Base-by-base conservation (phyloP, 2,113 vertebrate species). In the Tonatia bakeri region DNA sequence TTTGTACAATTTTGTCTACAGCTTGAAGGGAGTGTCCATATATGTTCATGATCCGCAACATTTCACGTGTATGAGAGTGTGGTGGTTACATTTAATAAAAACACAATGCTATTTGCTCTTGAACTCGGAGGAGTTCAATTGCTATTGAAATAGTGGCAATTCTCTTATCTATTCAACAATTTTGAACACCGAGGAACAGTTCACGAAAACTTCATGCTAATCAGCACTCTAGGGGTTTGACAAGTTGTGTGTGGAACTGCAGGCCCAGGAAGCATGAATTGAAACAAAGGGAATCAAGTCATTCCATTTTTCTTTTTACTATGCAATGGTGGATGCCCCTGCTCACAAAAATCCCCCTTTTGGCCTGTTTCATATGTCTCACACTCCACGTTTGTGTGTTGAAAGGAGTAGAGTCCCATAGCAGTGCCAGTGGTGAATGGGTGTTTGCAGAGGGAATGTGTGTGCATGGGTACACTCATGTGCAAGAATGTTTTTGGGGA, bases 11-110 rank as follows among this genome's bases (percentile, higher is more conserved):
- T 93, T 94, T 83, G 33, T 75, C 31, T 96, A 31, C 2, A 65
- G 24, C 26, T 91, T 82, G 47, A 91, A 86, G 67, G 40, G 43
- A 80, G 2, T 75, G 47, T 19, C 79, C 79, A 79, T 96, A 89
- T 87, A 95, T 96, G 95, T 96, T 86, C 72, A 81, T 95, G 59
- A 95, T 72, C 22, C 95, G n/a, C 11, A 75, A 19, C 31, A 70
- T 88, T 81, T 91, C 54, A 70, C 91, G 36, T 77, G 40, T 77
- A 77, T 61, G 88, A 90, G 69, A 85, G 43, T 24, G 56, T 76
- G 52, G 22, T 19, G 28, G 59, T 79, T 94, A 83, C 40, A 91
- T 54, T 94, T 94, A 89, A 80, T 90, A 70, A 93, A 93, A 70
- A 16, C 26, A 52, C 17, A 70, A n/a, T 52, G 40, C 7, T 69